These are phyloP conservation scores for Coptodon bakossiorum DNA, from an alignment of 2,113 vertebrate species.

Conservation along the genomic window DNA sequence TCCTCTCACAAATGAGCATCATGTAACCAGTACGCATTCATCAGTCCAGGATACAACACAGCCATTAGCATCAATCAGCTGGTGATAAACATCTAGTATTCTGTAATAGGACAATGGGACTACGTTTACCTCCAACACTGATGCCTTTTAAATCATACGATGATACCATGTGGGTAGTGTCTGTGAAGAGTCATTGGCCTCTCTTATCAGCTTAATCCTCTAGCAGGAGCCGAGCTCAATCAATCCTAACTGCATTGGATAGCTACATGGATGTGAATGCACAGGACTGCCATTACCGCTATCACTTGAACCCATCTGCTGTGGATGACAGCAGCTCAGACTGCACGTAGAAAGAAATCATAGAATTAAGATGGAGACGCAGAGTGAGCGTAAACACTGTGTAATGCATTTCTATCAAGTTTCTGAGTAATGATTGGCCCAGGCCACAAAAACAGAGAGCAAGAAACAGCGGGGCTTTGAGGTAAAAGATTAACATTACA, in stretches of 20 bases:
- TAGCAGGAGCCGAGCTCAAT: slow-evolving; percentile 35
- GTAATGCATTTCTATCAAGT: not conserved
- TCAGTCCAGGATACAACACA: not conserved
- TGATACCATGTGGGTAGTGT: slow-evolving; percentile 26
- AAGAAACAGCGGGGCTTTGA: not conserved
- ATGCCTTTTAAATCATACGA: slow-evolving; percentile 28
- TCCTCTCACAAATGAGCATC: slow-evolving; percentile 10
- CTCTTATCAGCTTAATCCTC: slow-evolving; percentile 41
- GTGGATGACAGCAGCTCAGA: slow-evolving; percentile 15
- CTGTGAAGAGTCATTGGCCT: slow-evolving; percentile 26
- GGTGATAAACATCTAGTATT: slow-evolving; percentile 15
- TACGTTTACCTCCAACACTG: not conserved
- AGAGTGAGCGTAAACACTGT: not conserved
- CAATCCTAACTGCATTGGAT: slow-evolving; percentile 50
- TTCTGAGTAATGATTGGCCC: not conserved
- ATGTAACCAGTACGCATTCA: slow-evolving; percentile 1
- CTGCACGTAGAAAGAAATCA: not conserved
- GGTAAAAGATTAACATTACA: not conserved
- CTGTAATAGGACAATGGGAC: slow-evolving; percentile 5
- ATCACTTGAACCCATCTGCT: slow-evolving; percentile 35
- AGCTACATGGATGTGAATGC: slow-evolving; percentile 21
- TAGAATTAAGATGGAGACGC: not conserved
- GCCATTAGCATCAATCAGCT: slow-evolving; percentile 23
- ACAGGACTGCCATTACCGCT: slow-evolving; percentile 28
- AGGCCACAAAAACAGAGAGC: not conserved